Conservation (phyloP, 92 coral and sea anemone species). For the Palythoa heliodiscus region DNA sequence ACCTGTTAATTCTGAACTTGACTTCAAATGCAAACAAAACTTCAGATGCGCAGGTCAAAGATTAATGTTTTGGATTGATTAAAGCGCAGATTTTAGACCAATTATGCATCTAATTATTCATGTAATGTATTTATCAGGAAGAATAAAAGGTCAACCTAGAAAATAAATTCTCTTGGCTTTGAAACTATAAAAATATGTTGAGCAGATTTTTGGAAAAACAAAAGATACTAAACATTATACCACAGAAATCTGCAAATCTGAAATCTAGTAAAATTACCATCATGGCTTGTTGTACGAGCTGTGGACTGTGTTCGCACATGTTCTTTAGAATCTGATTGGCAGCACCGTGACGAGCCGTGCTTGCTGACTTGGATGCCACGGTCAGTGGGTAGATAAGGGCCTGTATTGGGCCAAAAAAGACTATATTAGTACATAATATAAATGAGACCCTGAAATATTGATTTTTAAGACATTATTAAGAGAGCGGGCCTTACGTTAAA, state of each 20-base stretch:
- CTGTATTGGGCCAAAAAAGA: constrained; percentile 34
- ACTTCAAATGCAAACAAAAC: too few species aligned
- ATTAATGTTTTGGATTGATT: too few species aligned
- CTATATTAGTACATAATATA: background rate
- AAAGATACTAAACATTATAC: background rate
- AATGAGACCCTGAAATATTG: background rate
- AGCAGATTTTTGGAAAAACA: background rate
- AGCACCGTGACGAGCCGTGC: constrained; percentile 92
- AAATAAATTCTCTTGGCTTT: too few species aligned
- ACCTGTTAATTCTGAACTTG: too few species aligned
- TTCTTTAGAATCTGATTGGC: constrained; percentile 98
- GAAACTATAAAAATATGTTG: too few species aligned
- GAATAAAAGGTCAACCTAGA: too few species aligned
- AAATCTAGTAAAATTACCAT: constrained; percentile 60
- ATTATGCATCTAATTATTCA: too few species aligned
- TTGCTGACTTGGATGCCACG: constrained; percentile 99
- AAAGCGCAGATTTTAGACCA: too few species aligned
- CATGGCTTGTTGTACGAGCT: constrained; percentile 94
- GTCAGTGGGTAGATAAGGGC: constrained; percentile 97
- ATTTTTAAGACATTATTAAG: background rate
- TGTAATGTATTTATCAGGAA: too few species aligned
- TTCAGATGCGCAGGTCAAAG: too few species aligned
- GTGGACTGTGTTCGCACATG: constrained; percentile 99
- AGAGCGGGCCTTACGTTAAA: background rate
- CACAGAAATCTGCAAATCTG: background rate